Base-by-base conservation (phyloP, 2,797 vertebrate species). In the Potorous gilbertii region DNA sequence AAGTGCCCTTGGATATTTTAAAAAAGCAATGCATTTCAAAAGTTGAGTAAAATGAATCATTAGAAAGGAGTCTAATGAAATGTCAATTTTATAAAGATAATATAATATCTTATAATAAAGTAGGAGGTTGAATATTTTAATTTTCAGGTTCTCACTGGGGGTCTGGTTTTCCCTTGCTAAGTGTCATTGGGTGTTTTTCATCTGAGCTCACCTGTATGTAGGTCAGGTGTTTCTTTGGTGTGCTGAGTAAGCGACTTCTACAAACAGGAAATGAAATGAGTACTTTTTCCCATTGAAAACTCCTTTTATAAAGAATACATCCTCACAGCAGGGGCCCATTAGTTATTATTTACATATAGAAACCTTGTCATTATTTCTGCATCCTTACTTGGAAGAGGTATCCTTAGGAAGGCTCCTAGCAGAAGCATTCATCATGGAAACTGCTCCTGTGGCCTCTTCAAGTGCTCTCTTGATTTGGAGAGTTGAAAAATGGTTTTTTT, bases 31-130 rank as follows among this genome's bases (percentile, higher is more conserved):
- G 94, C 56, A 13, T 16, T 96, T 95, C 4, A 54, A 55, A 16
- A 92, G 11, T 93, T 93, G 92, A 94, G 74, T 74, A 62, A 96
- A 93, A 56, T 92, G 90, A 93, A 55, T 96, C 92, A 96, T 81
- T 56, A 74, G 54, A 74, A 92, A 95, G 81, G n/a, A 18, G 55
- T 92, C 50, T 16, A 74, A 40, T n/a, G 62, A 91, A 90, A 92
- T 93, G n/a, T 1, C 18, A 90, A 1, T 93, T 96, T 96, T 14
- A 1, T 52, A 96, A 93, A 66, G 62, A 24, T 92, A 54, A 59
- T 54, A 66, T 27, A 9, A 81, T 9, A 81, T 10, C 40, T 50
- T 87, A 5, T 87, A 50, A 87, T 40, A 87, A 11, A 50, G 8
- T 46, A 10, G 1, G 10, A 50, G 24, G 27, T 21, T 81, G 21